Base-by-base conservation (phyloP, 2,888 invertebrate species). In the Hipparchia semele region DNA sequence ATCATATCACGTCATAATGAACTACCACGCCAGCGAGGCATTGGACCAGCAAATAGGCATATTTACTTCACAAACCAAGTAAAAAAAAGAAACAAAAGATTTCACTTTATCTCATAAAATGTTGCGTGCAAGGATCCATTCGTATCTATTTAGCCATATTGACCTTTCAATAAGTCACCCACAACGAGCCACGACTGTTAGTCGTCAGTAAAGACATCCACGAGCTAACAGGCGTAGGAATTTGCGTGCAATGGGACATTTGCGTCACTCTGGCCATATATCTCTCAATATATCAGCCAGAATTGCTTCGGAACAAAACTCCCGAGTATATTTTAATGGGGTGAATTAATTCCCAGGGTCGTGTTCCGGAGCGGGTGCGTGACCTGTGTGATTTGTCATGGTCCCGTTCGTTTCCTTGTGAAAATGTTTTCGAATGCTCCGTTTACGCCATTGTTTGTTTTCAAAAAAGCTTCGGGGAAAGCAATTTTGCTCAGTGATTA, bases 331-430 rank as follows among this genome's bases (percentile, higher is more conserved):
- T 75, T 80, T 81, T 80, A 82, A 80, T 78, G 76, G 76, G 79
- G 82, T 79, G 83, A 84, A 86, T 87, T 86, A 84, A 83, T 86
- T 85, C 84, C 80, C 81, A 75, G 79, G 78, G 80, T 56, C 64
- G 54, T 61, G 75, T 80, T 76, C 79, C 78, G 79, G 78, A 70
- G 58, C 68, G 78, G 72, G 79, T 79, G 77, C 70, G 76, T 74
- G 77, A 61, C 71, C 74, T 66, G 65, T 58, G 74, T 76, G 76
- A 76, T 77, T 76, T 77, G 77, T 76, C 76, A 74, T 66, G 75
- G 70, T 56, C 69, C 54, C 70, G 69, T 80, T 79, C 80, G 83
- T 82, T 82, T 81, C 80, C 81, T 75, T 77, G 79, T 61, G 79
- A 81, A 82, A 83, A 83, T 79, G 77, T 78, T 73, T 76, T 80